A percentile compares a stretch with the other conserved stretches of the same genome.
These are phyloP conservation scores for Gonatopus flavifemur DNA, from an alignment of 1,140 invertebrate species.

Conservation along the genomic window DNA sequence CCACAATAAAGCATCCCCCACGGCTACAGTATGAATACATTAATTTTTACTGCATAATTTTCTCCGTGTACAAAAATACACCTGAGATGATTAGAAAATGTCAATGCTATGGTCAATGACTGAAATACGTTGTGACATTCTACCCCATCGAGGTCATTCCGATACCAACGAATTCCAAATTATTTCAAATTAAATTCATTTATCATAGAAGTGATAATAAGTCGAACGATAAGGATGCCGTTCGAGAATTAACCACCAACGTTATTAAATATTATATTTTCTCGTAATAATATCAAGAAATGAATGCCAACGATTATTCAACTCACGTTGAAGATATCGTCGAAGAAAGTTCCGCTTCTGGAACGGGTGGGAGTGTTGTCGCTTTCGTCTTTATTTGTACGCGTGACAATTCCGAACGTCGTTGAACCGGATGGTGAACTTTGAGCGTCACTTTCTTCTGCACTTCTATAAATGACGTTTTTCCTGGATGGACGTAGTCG, in stretches of 20 bases:
- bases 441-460: background rate
- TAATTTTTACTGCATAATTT: too few relatives aligned
- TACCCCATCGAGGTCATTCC: too few relatives aligned
- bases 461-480: background rate
- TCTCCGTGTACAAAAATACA: too few relatives aligned
- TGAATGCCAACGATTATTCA: too few relatives aligned
- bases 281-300: background rate
- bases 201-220: too few relatives aligned
- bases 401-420: background rate
- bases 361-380: background rate
- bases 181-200: too few relatives aligned
- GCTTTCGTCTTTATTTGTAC: background rate
- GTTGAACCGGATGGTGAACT: background rate
- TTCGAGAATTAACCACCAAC: background rate
- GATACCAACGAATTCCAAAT: too few relatives aligned
- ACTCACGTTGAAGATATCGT: constrained; percentile 52
- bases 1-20: too few relatives aligned
- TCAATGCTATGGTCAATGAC: too few relatives aligned
- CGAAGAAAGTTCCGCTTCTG: constrained; percentile 29
- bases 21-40: too few relatives aligned
- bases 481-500: constrained; percentile 22
- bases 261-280: background rate
- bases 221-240: background rate
- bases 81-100: too few relatives aligned
- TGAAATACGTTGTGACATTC: too few relatives aligned